phyloP scores from a whole-genome alignment of 2,888 invertebrate species.

The Slavum lentiscoides region DNA sequence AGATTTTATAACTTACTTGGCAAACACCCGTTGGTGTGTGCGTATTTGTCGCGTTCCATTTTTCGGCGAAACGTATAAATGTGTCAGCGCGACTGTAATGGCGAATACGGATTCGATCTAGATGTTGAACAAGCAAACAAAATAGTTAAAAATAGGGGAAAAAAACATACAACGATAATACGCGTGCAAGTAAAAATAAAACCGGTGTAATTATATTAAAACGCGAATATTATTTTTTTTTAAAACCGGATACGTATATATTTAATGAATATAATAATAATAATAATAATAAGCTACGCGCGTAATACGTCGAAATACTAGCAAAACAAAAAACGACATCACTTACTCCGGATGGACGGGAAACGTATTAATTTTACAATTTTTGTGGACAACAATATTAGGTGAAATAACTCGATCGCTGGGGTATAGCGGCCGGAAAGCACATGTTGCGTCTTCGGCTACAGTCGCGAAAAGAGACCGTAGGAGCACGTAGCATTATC shows the following conservation, averaged over 20 bases:
- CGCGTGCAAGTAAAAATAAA: not conserved
- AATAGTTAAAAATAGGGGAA: not conserved
- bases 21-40: conserved; percentile 22
- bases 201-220: not conserved
- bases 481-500: not conserved
- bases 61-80: not conserved
- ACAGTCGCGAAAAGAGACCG: not conserved
- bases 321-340: not conserved
- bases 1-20: conserved; percentile 20
- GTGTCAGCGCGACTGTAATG: not conserved
- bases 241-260: no score
- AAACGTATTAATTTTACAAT: not conserved
- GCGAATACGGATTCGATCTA: not conserved
- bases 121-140: not conserved
- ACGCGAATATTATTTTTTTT: no score
- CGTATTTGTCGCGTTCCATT: conserved; percentile 30
- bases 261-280: no score
- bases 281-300: no score
- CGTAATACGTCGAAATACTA: no score
- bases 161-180: not conserved
- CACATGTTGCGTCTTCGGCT: conserved; percentile 43
- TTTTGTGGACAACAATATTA: no score
- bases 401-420: not conserved
- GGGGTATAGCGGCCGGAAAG: conserved; percentile 10
- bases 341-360: not conserved